Percentiles rank a stretch among this genome's conserved stretches.
These are phyloP conservation scores for Pristionchus exspectatus DNA, from an alignment of 2,888 invertebrate species.

Conservation along the genomic window DNA sequence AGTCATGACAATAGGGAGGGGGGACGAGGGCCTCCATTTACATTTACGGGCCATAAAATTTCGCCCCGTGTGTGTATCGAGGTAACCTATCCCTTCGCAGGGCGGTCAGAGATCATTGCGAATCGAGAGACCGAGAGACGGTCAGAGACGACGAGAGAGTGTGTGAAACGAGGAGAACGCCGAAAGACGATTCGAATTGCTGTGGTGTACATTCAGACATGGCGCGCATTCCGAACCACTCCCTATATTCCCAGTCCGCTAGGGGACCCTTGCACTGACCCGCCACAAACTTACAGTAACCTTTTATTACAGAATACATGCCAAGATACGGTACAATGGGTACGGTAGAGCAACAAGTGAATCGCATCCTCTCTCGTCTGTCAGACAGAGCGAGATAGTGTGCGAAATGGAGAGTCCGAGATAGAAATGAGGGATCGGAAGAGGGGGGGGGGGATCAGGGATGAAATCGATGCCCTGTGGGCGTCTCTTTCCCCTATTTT, in stretches of 20 bases:
- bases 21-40: conserved; percentile 34
- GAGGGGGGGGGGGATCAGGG: background rate
- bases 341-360: background rate
- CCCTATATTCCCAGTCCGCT: background rate
- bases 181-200: background rate
- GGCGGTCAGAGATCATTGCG: background rate
- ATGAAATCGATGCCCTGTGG: background rate
- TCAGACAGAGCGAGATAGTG: background rate
- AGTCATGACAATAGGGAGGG: conserved; percentile 11
- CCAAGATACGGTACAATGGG: background rate
- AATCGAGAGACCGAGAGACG: background rate
- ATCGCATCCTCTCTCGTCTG: background rate
- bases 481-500: background rate
- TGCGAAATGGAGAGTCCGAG: background rate
- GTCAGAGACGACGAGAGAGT: background rate
- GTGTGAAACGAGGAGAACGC: conserved; percentile 1
- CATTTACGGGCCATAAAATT: conserved; percentile 54
- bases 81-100: conserved; percentile 18
- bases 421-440: background rate
- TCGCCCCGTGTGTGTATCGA: conserved; percentile 7
- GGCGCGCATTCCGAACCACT: conserved; percentile 49
- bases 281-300: background rate
- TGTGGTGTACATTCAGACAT: conserved; percentile 35
- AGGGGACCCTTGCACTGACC: background rate
- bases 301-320: conserved; percentile 21